phyloP scores from a whole-genome alignment of 2,113 vertebrate genomes.

The Turdus rufiventris region DNA sequence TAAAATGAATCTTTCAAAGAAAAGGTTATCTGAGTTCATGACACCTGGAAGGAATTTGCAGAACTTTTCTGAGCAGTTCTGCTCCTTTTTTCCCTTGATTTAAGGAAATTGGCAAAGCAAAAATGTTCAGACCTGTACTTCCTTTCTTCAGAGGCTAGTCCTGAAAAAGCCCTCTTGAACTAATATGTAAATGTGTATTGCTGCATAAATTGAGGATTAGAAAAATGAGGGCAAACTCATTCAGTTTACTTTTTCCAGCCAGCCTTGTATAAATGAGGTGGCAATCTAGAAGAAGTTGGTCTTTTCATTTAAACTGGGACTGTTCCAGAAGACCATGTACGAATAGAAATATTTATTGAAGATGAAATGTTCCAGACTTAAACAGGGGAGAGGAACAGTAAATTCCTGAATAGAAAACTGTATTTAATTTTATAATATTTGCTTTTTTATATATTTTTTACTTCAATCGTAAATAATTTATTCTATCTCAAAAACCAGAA shows the following conservation, averaged over 20 bases:
- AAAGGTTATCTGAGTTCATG: conserved; percentile 15
- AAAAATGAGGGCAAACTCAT: background rate
- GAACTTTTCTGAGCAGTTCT: background rate
- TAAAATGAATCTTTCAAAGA: background rate
- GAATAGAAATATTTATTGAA: conserved; percentile 54
- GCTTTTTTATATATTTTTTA: background rate
- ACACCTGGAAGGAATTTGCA: background rate
- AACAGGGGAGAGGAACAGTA: conserved; percentile 5
- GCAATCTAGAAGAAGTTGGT: conserved; percentile 18
- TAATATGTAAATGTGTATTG: conserved; percentile 20
- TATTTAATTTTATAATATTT: conserved; percentile 34
- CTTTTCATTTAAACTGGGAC: conserved; percentile 50
- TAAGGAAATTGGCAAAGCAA: background rate
- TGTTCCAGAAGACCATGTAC: conserved; percentile 19
- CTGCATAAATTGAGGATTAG: conserved; percentile 17
- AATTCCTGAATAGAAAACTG: conserved; percentile 45
- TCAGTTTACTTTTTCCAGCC: conserved; percentile 24
- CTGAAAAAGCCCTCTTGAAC: conserved; percentile 17
- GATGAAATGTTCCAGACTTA: conserved; percentile 46
- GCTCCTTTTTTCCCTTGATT: background rate
- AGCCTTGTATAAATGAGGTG: conserved; percentile 23
- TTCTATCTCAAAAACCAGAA: background rate
- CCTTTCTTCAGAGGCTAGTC: background rate
- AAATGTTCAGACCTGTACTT: background rate
- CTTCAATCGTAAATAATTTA: background rate